phyloP scores from a whole-genome alignment of 2,113 vertebrate species.

The Tenrec ecaudatus region DNA sequence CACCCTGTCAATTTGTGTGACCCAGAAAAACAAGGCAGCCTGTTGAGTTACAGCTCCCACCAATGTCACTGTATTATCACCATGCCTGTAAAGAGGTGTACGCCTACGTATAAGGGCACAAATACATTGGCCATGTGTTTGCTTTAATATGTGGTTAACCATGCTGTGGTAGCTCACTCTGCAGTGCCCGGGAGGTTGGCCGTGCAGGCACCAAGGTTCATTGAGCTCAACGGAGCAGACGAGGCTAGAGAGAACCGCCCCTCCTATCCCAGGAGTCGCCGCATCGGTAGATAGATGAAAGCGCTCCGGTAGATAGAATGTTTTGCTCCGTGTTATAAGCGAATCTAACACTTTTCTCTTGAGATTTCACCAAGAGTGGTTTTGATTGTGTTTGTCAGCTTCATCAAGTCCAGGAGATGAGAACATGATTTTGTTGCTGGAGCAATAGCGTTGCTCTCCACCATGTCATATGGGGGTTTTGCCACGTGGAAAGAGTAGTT shows the following conservation, averaged over 20 bases:
- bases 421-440: conserved; percentile 41
- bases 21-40: not conserved
- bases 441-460: not conserved
- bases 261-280: fast-evolving
- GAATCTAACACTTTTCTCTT: not conserved
- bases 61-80: not conserved
- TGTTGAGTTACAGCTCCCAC: not conserved
- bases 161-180: not conserved
- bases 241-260: not conserved
- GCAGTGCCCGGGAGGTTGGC: fast-evolving
- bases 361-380: conserved; percentile 35
- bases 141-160: not conserved
- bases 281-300: not conserved
- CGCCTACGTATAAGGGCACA: not conserved
- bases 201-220: too few species aligned
- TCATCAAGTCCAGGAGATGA: conserved; percentile 57
- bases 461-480: not conserved
- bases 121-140: fast-evolving
- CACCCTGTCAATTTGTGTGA: not conserved
- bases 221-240: not conserved
- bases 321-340: too few species aligned
- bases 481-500: conserved; percentile 4
- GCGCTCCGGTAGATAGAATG: not conserved
- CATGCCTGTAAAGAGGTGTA: not conserved
- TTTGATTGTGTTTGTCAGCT: conserved; percentile 69